Percentiles rank a stretch among this genome's conserved stretches.
Conservation (phyloP, 2,113 vertebrate species). For the Periophthalmodon schlosseri region DNA sequence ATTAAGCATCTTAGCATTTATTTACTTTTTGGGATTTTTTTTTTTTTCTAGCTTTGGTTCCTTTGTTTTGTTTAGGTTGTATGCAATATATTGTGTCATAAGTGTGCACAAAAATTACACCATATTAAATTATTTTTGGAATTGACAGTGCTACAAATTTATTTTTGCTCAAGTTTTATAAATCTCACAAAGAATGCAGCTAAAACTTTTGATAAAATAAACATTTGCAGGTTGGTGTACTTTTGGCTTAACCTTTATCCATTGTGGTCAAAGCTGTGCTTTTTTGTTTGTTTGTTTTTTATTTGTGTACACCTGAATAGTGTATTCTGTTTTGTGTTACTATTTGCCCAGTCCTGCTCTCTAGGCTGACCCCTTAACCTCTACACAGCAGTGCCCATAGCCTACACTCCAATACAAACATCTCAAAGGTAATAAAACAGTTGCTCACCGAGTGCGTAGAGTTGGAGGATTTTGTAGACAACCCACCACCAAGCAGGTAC, state of each 20-base stretch:
- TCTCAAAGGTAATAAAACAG: conserved; percentile 5
- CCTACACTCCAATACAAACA: neutral
- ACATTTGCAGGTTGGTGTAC: neutral
- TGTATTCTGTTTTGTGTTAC: neutral
- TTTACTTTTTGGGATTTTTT: too few relatives aligned
- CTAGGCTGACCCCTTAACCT: neutral
- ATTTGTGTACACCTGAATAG: neutral
- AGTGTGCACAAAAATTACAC: too few relatives aligned
- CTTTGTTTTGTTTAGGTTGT: too few relatives aligned
- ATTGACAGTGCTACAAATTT: too few relatives aligned
- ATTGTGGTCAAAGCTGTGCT: neutral
- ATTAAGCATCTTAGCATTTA: too few relatives aligned
- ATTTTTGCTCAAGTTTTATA: neutral
- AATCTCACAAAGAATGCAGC: neutral
- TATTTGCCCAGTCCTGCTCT: neutral
- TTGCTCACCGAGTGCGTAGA: neutral
- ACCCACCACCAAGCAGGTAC: neutral
- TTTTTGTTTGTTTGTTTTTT: neutral
- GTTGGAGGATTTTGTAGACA: neutral
- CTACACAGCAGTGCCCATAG: neutral
- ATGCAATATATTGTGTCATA: too few relatives aligned
- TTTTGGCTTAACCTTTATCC: neutral
- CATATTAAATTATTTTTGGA: too few relatives aligned
- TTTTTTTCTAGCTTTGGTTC: too few relatives aligned
- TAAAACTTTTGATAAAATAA: neutral